Evolutionary conservation across 2,797 vertebrate species (phyloP).

Genomic region (Oophaga sylvatica): DNA sequence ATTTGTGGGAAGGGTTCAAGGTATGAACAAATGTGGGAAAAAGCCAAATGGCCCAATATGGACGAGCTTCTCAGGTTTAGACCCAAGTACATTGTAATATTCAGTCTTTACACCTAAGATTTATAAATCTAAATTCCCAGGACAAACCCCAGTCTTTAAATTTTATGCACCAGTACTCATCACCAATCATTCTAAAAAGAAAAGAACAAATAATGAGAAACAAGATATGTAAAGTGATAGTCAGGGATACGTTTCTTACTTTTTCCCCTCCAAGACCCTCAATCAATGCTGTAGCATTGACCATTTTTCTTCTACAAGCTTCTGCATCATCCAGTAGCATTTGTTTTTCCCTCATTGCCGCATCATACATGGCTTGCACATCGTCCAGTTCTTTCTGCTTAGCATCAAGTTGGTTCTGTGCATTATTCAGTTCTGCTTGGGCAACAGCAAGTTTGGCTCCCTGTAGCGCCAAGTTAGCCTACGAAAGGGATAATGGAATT

Average conservation of each 20-base stretch:
- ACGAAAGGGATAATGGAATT: background rate
- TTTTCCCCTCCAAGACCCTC: conserved; percentile 84
- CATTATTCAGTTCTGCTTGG: conserved; percentile 76
- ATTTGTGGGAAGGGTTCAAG: too few species aligned
- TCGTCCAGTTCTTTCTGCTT: conserved; percentile 81
- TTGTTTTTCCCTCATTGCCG: conserved; percentile 82
- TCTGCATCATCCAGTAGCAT: conserved; percentile 79
- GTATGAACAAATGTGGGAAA: too few species aligned
- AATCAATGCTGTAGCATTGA: conserved; percentile 81
- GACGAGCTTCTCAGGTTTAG: background rate
- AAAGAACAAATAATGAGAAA: background rate
- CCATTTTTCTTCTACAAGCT: conserved; percentile 80
- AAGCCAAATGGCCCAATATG: too few species aligned
- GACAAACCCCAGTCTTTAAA: background rate
- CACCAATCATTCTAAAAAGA: background rate
- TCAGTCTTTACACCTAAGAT: background rate
- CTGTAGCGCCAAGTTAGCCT: conserved; percentile 83
- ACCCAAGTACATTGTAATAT: background rate
- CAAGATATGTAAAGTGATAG: background rate
- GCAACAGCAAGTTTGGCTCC: conserved; percentile 78
- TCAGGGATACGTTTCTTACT: conserved; percentile 65
- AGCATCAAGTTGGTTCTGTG: conserved; percentile 80
- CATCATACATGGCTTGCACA: conserved; percentile 81
- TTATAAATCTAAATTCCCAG: background rate
- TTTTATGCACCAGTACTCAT: background rate